Conservation (phyloP, 2,888 invertebrate genomes). For the Zygogramma bicolorata region DNA sequence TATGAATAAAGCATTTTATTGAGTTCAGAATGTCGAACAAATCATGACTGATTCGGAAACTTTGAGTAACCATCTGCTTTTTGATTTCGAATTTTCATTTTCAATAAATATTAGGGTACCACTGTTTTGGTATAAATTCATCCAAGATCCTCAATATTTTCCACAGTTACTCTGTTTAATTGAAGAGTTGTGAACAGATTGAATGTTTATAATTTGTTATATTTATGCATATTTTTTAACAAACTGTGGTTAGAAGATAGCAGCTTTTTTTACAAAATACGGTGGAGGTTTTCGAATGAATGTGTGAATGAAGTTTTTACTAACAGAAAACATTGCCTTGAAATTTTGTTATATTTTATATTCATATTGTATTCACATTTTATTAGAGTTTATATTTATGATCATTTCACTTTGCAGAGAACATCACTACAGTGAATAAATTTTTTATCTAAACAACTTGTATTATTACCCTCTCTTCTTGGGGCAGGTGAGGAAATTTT, state of each 20-base stretch:
- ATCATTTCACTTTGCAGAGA: conserved; percentile 59
- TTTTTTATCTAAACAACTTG: conserved; percentile 40
- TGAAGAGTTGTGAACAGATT: conserved; percentile 31
- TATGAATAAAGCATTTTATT: conserved; percentile 17
- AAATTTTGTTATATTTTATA: conserved; percentile 62
- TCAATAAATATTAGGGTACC: neutral
- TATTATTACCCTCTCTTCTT: no score
- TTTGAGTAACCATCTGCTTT: neutral
- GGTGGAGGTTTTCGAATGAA: conserved; percentile 60
- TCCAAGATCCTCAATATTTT: conserved; percentile 7
- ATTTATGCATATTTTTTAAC: conserved; percentile 36
- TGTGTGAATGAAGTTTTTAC: conserved; percentile 45
- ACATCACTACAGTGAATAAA: conserved; percentile 62
- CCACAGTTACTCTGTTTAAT: conserved; percentile 33
- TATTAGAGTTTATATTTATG: conserved; percentile 61
- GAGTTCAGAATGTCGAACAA: conserved; percentile 25
- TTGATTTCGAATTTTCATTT: neutral
- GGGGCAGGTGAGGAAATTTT: no score
- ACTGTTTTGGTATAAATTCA: conserved; percentile 5
- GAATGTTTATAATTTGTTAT: conserved; percentile 38
- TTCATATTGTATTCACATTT: conserved; percentile 64
- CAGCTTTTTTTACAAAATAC: conserved; percentile 56
- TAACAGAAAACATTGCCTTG: conserved; percentile 59
- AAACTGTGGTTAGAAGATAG: conserved; percentile 44
- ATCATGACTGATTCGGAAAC: conserved; percentile 17